A percentile compares a stretch with the other conserved stretches of the same genome.
Evolutionary conservation across 2,113 vertebrate species (phyloP).

Genomic region (Sus scrofa): DNA sequence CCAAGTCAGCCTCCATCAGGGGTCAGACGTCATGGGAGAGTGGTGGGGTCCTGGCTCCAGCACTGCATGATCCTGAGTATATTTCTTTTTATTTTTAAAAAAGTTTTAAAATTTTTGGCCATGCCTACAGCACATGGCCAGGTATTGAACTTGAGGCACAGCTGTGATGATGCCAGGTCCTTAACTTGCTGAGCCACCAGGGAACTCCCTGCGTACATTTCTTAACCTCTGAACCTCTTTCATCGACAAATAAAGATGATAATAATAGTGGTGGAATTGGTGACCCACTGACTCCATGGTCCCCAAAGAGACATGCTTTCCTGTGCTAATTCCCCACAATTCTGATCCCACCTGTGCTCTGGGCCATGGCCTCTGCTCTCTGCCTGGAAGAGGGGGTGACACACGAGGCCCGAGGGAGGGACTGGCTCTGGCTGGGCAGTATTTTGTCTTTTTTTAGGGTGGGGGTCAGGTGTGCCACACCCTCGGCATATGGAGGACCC

Average conservation of each 20-base stretch:
- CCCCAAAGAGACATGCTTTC: background rate
- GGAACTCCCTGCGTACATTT: background rate
- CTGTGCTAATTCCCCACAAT: rapidly evolving
- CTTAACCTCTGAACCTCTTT: background rate
- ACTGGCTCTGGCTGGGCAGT: background rate
- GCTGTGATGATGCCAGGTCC: too few species aligned
- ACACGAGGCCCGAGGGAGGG: background rate
- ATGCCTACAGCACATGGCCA: too few species aligned
- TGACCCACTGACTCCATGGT: background rate
- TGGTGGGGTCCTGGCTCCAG: too few species aligned
- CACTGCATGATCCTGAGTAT: background rate
- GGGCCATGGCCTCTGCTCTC: background rate
- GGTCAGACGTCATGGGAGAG: background rate
- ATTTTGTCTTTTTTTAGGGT: too few species aligned
- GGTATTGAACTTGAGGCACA: too few species aligned
- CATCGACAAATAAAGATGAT: background rate
- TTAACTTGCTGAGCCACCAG: too few species aligned
- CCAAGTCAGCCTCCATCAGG: background rate
- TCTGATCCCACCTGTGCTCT: background rate
- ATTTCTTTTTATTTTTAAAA: background rate
- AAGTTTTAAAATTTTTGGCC: too few species aligned
- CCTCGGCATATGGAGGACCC: too few species aligned
- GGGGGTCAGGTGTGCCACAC: too few species aligned
- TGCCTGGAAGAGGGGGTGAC: background rate
- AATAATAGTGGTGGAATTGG: background rate